Conservation (phyloP, 64 coral and sea anemone species). For the Stichodactyla helianthus region DNA sequence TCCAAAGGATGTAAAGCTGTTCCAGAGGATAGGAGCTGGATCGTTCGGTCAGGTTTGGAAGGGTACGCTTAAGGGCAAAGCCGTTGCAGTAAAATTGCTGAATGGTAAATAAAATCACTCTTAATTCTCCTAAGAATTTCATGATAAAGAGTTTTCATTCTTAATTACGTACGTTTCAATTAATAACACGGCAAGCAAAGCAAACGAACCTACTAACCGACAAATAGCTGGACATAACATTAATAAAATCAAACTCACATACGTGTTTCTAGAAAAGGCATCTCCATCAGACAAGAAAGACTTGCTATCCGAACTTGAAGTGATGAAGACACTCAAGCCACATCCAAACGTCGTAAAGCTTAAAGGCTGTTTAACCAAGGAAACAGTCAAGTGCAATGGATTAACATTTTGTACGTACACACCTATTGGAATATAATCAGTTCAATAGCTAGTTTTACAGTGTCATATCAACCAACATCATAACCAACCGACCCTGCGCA, state of each 20-base stretch:
- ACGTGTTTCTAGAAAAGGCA: background rate
- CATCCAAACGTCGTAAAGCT: conserved; percentile 10
- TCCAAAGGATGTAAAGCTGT: background rate
- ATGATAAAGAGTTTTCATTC: background rate
- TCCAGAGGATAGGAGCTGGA: background rate
- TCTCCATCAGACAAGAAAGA: conserved; percentile 16
- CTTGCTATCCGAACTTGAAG: conserved; percentile 9
- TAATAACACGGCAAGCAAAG: no score
- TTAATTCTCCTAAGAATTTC: background rate
- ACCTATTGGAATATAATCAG: no score
- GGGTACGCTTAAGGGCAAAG: background rate
- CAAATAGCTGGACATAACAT: background rate
- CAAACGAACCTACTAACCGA: no score
- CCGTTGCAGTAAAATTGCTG: conserved; percentile 11
- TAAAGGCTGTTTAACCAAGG: background rate
- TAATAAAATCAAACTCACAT: background rate
- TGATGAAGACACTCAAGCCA: conserved; percentile 8
- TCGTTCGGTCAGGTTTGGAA: conserved; percentile 25
- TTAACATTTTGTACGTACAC: background rate
- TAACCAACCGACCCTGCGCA: no score
- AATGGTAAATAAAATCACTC: background rate
- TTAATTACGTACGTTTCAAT: no score
- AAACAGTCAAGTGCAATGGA: background rate
- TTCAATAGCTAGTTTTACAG: no score
- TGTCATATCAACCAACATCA: no score